phyloP scores from a whole-genome alignment of 2,113 vertebrate genomes.

The Pangasianodon hypophthalmus region DNA sequence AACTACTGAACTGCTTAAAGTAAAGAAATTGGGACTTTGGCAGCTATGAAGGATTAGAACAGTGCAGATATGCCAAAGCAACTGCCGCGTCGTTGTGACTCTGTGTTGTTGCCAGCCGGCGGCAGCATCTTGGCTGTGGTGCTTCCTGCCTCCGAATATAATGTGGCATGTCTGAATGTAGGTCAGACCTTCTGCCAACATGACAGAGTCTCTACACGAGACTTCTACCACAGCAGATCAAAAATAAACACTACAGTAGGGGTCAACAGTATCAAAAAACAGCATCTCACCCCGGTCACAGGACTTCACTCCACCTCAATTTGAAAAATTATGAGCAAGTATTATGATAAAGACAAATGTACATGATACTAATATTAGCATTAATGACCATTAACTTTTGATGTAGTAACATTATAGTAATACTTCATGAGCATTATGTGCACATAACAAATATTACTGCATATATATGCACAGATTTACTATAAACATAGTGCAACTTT shows the following conservation, averaged over 20 bases:
- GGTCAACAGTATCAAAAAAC: neutral
- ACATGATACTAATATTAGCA: neutral
- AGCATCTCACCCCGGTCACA: neutral
- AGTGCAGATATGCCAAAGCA: constrained; percentile 36
- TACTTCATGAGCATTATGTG: neutral
- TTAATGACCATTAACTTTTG: too few relatives aligned
- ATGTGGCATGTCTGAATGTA: constrained; percentile 56
- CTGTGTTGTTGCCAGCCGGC: constrained; percentile 11
- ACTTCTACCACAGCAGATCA: constrained; percentile 25
- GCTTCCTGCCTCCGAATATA: constrained; percentile 56
- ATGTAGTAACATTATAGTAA: neutral
- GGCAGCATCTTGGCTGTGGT: constrained; percentile 32
- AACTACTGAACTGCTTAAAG: neutral
- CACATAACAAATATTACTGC: too few relatives aligned
- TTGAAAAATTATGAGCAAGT: neutral
- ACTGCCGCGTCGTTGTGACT: constrained; percentile 42
- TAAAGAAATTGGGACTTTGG: too few relatives aligned
- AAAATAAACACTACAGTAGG: constrained; percentile 48
- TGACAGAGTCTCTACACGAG: constrained; percentile 30
- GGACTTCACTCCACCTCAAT: neutral
- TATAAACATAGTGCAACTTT: neutral
- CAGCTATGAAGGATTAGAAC: constrained; percentile 2
- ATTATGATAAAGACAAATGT: neutral
- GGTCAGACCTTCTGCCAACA: constrained; percentile 54
- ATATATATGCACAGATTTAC: neutral